Percentiles rank a stretch among this genome's conserved stretches.
These are phyloP conservation scores for Steinernema feltiae DNA, from an alignment of 1,140 invertebrate species.

Conservation along the genomic window DNA sequence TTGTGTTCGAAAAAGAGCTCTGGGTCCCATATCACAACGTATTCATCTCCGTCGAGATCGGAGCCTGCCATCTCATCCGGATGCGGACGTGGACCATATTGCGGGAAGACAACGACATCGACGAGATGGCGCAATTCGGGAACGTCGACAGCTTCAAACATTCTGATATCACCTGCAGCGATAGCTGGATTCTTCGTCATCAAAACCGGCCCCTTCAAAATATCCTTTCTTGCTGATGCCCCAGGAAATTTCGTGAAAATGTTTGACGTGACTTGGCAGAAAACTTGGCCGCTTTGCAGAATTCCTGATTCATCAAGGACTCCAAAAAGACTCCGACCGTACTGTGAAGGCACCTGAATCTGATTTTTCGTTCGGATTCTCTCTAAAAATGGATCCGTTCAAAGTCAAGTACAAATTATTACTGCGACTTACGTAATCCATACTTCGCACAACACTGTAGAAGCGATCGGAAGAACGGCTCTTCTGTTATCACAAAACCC, in stretches of 20 bases:
- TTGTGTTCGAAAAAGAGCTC: constrained; percentile 44
- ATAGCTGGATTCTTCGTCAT: constrained; percentile 58
- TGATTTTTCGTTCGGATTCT: constrained; percentile 39
- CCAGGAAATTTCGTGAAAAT: constrained; percentile 8
- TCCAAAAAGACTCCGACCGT: constrained; percentile 51
- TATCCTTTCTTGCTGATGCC: not conserved
- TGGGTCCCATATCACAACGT: constrained; percentile 55
- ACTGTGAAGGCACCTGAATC: constrained; percentile 43
- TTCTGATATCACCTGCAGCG: constrained; percentile 57
- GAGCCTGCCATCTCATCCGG: constrained; percentile 58
- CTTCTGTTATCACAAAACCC: constrained; percentile 42
- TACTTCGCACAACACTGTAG: constrained; percentile 28
- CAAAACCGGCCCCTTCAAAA: constrained; percentile 35
- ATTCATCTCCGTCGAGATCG: constrained; percentile 58
- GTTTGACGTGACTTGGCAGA: constrained; percentile 46
- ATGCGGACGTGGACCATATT: constrained; percentile 54
- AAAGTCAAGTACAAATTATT: not conserved
- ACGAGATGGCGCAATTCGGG: constrained; percentile 51
- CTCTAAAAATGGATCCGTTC: not conserved
- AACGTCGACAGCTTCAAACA: constrained; percentile 53
- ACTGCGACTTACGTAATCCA: constrained; percentile 28
- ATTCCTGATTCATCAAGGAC: constrained; percentile 47
- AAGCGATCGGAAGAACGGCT: constrained; percentile 53
- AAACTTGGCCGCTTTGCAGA: constrained; percentile 50
- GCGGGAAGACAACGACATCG: constrained; percentile 59